Conservation (phyloP, 1,140 invertebrate species). For the Ladona fulva region DNA sequence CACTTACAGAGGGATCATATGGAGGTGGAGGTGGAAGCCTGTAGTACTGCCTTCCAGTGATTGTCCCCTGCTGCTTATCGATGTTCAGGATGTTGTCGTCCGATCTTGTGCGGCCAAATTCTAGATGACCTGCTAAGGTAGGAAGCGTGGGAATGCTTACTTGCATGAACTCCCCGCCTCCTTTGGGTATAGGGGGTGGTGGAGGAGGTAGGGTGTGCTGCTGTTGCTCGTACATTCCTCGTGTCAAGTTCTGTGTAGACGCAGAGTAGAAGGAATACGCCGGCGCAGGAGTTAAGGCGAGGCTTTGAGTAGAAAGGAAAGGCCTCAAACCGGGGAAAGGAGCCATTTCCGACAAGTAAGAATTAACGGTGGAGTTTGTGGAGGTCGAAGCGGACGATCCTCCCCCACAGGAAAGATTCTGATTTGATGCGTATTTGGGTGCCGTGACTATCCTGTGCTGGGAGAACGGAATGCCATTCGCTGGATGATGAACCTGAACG, state of each 20-base stretch:
- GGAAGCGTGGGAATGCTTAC: constrained; percentile 27
- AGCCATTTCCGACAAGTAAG: background rate
- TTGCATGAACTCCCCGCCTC: constrained; percentile 15
- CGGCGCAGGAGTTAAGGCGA: background rate
- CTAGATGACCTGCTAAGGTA: constrained; percentile 37
- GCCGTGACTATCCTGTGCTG: background rate
- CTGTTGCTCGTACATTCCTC: background rate
- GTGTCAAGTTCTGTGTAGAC: background rate
- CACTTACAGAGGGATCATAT: constrained; percentile 41
- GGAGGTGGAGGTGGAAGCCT: constrained; percentile 46
- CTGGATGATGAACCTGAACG: background rate
- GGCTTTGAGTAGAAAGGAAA: background rate
- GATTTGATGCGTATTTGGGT: background rate
- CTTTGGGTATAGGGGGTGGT: background rate
- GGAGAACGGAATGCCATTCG: background rate
- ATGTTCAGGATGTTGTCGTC: constrained; percentile 68
- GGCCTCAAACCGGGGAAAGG: background rate
- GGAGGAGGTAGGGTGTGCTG: background rate
- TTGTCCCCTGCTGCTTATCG: constrained; percentile 32
- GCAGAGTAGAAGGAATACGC: background rate
- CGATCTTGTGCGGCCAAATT: constrained; percentile 57
- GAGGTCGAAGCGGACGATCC: background rate
- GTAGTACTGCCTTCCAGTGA: background rate
- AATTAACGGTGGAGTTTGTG: background rate
- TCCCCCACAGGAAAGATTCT: background rate